phyloP scores from a whole-genome alignment of 2,113 vertebrate genomes.

The Myxocyprinus asiaticus region DNA sequence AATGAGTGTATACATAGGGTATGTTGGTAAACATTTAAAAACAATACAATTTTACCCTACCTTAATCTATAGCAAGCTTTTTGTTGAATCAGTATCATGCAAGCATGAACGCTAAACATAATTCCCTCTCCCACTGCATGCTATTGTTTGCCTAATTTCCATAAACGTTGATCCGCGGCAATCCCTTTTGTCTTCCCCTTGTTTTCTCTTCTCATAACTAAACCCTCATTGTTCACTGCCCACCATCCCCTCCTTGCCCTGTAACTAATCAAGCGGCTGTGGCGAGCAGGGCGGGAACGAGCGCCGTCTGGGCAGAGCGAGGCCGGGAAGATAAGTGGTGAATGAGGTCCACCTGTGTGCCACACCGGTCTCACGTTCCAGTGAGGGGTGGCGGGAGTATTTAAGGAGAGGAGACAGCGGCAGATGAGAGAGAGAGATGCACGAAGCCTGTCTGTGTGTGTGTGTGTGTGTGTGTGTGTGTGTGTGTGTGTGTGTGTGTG shows the following conservation, averaged over 20 bases:
- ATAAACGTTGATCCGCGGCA: constrained; percentile 18
- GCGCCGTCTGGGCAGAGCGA: too few relatives aligned
- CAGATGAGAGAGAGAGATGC: too few relatives aligned
- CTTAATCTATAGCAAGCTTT: background rate
- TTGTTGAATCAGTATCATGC: background rate
- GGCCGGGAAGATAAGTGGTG: too few relatives aligned
- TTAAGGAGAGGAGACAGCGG: too few relatives aligned
- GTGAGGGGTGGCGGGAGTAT: too few relatives aligned
- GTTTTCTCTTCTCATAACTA: constrained; percentile 5
- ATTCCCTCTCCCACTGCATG: constrained; percentile 26
- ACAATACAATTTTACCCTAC: too few relatives aligned
- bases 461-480: too few relatives aligned
- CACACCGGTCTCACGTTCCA: too few relatives aligned
- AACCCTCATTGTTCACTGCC: constrained; percentile 21
- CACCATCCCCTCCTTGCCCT: background rate
- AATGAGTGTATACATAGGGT: background rate
- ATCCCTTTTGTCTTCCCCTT: constrained; percentile 31
- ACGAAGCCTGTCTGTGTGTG: too few relatives aligned
- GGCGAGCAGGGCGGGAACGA: too few relatives aligned
- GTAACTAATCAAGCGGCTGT: background rate
- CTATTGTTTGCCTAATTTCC: constrained; percentile 35
- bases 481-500: too few relatives aligned
- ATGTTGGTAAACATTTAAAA: background rate
- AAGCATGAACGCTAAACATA: constrained; percentile 2
- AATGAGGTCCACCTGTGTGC: too few relatives aligned